phyloP scores from a whole-genome alignment of 64 coral and sea anemone genomes.

The Pachyseris speciosa region DNA sequence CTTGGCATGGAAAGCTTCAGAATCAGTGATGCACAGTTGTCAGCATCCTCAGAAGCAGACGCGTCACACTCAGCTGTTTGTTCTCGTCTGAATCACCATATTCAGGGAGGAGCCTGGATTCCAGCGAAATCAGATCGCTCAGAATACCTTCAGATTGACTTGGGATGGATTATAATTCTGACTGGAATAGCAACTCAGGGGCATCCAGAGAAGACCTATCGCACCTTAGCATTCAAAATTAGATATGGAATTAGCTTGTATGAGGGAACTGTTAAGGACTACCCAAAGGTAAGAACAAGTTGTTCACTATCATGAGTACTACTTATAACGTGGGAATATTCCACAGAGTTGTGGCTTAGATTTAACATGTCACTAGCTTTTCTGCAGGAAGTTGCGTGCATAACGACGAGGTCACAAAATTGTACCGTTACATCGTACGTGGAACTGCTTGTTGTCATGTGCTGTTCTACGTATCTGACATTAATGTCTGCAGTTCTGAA shows the following conservation, averaged over 20 bases:
- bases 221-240: not conserved
- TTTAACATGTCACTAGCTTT: no score
- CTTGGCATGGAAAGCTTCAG: slow-evolving; percentile 7
- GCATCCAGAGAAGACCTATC: not conserved
- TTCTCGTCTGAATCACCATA: slow-evolving; percentile 5
- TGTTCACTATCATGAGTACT: not conserved
- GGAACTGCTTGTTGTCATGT: no score
- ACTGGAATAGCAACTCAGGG: slow-evolving; percentile 21
- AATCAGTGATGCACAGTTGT: not conserved
- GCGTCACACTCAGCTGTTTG: not conserved
- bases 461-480: no score
- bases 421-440: no score
- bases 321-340: no score
- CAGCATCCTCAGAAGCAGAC: not conserved
- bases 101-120: not conserved
- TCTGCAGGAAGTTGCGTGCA: no score
- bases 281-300: not conserved
- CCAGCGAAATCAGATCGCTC: not conserved
- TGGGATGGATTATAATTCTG: not conserved
- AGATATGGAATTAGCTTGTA: not conserved
- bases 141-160: slow-evolving; percentile 23
- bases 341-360: no score
- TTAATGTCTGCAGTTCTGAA: no score
- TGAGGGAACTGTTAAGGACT: not conserved
- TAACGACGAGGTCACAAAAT: no score